Percentiles rank a stretch among this genome's conserved stretches.
phyloP scores from a whole-genome alignment of 2,113 vertebrate species.

The Oryzias javanicus region DNA sequence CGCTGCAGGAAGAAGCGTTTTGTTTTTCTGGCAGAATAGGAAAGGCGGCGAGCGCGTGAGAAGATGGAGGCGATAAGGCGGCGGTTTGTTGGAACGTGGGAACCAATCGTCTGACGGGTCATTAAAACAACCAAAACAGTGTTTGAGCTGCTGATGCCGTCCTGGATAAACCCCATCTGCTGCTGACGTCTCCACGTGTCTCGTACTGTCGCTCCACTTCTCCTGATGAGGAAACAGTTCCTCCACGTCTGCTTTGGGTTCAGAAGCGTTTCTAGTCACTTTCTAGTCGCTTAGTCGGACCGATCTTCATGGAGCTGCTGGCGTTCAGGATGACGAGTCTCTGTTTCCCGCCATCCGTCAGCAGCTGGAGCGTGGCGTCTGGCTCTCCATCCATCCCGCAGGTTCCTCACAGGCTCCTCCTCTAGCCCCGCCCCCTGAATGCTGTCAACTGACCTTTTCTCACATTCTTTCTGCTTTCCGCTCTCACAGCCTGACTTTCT shows the following conservation, averaged over 20 bases:
- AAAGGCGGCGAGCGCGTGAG: not conserved
- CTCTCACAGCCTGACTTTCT: slow-evolving; percentile 32
- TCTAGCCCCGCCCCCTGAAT: not conserved
- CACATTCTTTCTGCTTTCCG: slow-evolving; percentile 47
- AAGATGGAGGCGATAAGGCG: too few relatives aligned
- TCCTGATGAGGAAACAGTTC: too few relatives aligned
- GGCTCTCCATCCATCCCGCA: slow-evolving; percentile 17
- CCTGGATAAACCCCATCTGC: too few relatives aligned
- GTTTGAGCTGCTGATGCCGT: too few relatives aligned
- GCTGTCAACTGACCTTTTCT: slow-evolving; percentile 58
- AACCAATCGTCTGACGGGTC: too few relatives aligned
- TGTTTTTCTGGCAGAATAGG: slow-evolving; percentile 45
- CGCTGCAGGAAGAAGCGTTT: slow-evolving; percentile 55
- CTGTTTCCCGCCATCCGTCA: slow-evolving; percentile 57
- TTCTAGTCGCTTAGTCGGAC: too few relatives aligned
- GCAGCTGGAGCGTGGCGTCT: slow-evolving; percentile 6
- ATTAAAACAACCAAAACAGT: too few relatives aligned
- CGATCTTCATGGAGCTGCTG: too few relatives aligned
- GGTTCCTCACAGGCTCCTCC: slow-evolving; percentile 11
- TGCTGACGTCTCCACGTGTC: too few relatives aligned
- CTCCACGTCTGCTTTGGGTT: too few relatives aligned
- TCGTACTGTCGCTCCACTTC: too few relatives aligned
- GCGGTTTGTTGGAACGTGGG: not conserved
- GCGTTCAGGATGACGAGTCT: slow-evolving; percentile 27
- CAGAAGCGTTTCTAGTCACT: too few relatives aligned